phyloP scores from a whole-genome alignment of 2,797 vertebrate genomes.

The Betta splendens region DNA sequence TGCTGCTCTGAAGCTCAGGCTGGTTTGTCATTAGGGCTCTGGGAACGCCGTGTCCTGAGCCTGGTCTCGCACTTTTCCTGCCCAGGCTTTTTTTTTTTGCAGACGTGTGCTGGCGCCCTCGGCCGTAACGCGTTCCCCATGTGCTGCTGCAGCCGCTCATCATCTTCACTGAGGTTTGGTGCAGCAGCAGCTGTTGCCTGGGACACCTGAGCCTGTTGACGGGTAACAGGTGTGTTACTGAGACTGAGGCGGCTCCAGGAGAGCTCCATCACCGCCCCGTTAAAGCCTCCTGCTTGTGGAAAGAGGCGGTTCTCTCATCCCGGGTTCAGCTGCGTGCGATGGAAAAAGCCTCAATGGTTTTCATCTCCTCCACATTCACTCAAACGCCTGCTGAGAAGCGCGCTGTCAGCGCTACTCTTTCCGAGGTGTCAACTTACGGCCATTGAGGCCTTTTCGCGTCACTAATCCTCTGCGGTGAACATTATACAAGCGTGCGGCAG shows the following conservation, averaged over 20 bases:
- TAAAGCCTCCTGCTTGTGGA: conserved; percentile 35
- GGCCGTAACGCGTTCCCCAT: conserved; percentile 69
- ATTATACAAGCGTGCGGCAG: conserved; percentile 20
- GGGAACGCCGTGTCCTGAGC: conserved; percentile 46
- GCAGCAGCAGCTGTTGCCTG: conserved; percentile 15
- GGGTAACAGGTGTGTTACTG: no score
- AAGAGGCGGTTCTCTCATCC: conserved; percentile 50
- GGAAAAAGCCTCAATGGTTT: conserved; percentile 62
- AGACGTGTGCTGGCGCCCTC: conserved; percentile 72
- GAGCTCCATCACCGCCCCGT: conserved; percentile 16
- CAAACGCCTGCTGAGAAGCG: conserved; percentile 35
- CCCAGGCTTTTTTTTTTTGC: conserved; percentile 48
- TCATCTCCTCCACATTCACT: conserved; percentile 31
- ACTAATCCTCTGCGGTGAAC: conserved; percentile 14
- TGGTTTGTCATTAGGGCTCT: conserved; percentile 55
- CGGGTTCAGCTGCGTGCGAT: conserved; percentile 46
- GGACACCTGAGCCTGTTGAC: conserved; percentile 10
- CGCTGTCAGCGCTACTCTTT: conserved; percentile 59
- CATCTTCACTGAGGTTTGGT: conserved; percentile 14
- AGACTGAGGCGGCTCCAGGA: conserved; percentile 4
- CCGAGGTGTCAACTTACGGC: conserved; percentile 60
- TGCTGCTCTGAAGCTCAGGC: conserved; percentile 26
- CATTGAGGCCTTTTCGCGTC: conserved; percentile 31
- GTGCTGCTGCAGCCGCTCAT: conserved; percentile 44
- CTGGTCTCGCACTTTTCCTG: conserved; percentile 47